Evolutionary conservation across 2,888 invertebrate genomes (phyloP), one percentile per base, ranked within the genome.

Genomic region (Meteorus cinctellus): DNA sequence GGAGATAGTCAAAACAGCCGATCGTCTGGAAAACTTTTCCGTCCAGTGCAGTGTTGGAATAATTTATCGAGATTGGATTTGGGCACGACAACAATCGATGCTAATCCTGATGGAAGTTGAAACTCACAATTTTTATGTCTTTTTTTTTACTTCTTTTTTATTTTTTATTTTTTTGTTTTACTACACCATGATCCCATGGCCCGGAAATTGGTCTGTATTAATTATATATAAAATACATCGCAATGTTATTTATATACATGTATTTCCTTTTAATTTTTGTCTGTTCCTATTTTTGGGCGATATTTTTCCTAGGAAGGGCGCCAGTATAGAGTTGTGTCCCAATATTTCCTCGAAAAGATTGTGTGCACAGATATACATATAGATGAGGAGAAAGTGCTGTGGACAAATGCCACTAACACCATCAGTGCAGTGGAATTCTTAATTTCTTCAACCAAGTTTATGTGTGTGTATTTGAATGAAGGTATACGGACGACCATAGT

Each of bases 51-150:
- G 34, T 36, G 24, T 36, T 66, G 41, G 66, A 66, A 68, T 68
- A 68, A 68, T 51, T 68, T 68, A 68, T 51, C 68, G 51, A 51
- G 31, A 68, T 68, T 68, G 68, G 68, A 68, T 68, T 68, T 68
- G 51, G 27, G 6, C 48, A 41, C 10, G 59, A 60, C 41, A 66
- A 68, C 68, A 68, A 51, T 51, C 51, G 68, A 68, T 51, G 68
- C 68, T 68, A 68, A 68, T 68, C 68, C 68, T 51, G 29, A 27
- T 68, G 68, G 16, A 68, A 27, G 24, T 19, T 36, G 16, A 12
- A 41, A 5, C 67, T 36, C 31, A 41, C 41, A 36, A 14, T 67
- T 34, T 41, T 67, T 45, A n/a, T 67, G 5, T 65, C n/a, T 41
- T 67, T 27, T 67, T 45, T 45, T 65, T n/a, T 31, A 14, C 8